Evolutionary conservation across 2,113 vertebrate species (phyloP).

Genomic region (Eublepharis macularius): DNA sequence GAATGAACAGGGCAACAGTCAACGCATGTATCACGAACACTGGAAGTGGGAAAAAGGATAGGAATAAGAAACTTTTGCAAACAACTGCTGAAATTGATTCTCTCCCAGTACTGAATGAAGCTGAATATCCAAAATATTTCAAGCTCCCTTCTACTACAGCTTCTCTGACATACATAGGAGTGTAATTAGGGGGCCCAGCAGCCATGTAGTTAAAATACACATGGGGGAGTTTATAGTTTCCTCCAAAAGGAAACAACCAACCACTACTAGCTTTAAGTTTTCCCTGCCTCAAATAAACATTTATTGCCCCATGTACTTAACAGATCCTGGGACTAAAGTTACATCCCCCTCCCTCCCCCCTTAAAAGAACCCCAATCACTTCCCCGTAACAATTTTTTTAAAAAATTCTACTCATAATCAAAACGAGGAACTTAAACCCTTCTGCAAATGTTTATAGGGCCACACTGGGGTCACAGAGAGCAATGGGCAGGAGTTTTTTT

Average conservation of each 20-base stretch:
- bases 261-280: conserved; percentile 71
- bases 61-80: background rate
- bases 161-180: conserved; percentile 72
- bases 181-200: conserved; percentile 77
- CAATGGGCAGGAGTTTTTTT: conserved; percentile 43
- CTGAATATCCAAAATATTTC: conserved; percentile 26
- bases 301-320: conserved; percentile 70
- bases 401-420: conserved; percentile 55
- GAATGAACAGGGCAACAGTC: too few species aligned
- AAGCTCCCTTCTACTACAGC: conserved; percentile 41
- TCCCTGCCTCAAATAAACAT: conserved; percentile 82
- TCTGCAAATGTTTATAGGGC: conserved; percentile 59
- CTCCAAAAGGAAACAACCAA: conserved; percentile 88
- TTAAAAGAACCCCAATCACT: conserved; percentile 38
- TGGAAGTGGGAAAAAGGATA: too few species aligned
- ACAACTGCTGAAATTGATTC: background rate
- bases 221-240: conserved; percentile 88
- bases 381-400: conserved; percentile 42
- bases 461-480: conserved; percentile 62
- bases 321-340: conserved; percentile 67
- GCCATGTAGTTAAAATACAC: conserved; percentile 78
- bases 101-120: background rate
- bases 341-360: conserved; percentile 18
- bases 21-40: too few species aligned
- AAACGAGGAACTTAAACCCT: conserved; percentile 58